phyloP scores from a whole-genome alignment of 2,797 vertebrate genomes.

The Dryobates pubescens region DNA sequence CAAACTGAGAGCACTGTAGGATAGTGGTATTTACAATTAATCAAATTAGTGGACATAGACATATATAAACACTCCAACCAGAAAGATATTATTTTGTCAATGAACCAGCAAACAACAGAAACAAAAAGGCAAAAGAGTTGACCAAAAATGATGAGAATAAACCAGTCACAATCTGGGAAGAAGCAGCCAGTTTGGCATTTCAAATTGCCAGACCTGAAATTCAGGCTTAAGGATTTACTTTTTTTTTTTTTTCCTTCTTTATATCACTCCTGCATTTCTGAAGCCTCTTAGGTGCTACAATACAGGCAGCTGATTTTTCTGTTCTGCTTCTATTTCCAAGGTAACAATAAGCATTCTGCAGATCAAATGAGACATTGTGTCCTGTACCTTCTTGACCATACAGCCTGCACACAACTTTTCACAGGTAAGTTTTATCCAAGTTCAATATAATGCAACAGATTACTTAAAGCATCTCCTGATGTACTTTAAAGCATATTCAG shows the following conservation, averaged over 20 bases:
- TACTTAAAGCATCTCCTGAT: constrained; percentile 18
- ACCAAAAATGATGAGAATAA: neutral
- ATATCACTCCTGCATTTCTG: neutral
- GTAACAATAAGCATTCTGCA: neutral
- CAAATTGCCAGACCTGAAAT: neutral
- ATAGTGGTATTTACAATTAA: neutral
- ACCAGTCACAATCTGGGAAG: neutral
- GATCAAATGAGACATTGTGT: neutral
- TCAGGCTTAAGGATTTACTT: neutral
- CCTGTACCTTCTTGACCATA: neutral
- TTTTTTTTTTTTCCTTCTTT: neutral
- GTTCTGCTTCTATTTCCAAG: neutral
- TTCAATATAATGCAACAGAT: neutral
- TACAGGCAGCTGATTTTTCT: neutral
- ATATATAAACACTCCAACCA: neutral
- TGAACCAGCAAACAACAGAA: neutral
- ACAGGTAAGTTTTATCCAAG: neutral
- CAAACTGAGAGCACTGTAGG: neutral
- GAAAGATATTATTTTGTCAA: constrained; percentile 11
- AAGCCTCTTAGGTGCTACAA: neutral
- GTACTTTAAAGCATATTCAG: constrained; percentile 12
- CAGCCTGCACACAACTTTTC: neutral
- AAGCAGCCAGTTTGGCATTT: neutral
- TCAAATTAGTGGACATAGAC: neutral
- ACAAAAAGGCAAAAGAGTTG: neutral